Percentiles rank a stretch among this genome's conserved stretches.
phyloP scores from a whole-genome alignment of 1,140 invertebrate species.

The Drosophila hydei region DNA sequence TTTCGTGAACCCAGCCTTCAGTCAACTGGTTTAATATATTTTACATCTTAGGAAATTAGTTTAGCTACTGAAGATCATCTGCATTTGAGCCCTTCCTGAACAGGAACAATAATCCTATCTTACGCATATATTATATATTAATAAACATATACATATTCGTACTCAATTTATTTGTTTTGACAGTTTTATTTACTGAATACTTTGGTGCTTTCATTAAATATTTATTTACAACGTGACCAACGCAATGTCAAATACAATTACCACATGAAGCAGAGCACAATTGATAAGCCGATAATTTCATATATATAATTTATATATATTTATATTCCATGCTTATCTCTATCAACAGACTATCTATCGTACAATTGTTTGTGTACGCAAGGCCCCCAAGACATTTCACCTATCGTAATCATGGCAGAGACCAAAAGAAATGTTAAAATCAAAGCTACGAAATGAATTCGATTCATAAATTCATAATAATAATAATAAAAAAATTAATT shows the following conservation, averaged over 20 bases:
- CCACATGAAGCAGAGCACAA: not conserved
- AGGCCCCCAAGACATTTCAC: constrained; percentile 18
- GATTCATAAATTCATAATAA: not conserved
- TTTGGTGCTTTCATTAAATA: not conserved
- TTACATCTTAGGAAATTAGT: too few relatives aligned
- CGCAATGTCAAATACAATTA: not conserved
- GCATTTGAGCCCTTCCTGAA: too few relatives aligned
- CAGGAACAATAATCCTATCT: too few relatives aligned
- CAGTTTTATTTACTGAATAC: not conserved
- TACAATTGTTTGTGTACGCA: not conserved
- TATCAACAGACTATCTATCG: not conserved
- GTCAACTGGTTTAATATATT: too few relatives aligned
- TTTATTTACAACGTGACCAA: not conserved
- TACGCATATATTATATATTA: too few relatives aligned
- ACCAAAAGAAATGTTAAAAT: not conserved
- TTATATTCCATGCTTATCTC: constrained; percentile 24
- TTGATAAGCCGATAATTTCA: constrained; percentile 20
- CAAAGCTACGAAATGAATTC: not conserved
- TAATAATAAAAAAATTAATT: not conserved
- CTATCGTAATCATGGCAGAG: constrained; percentile 9
- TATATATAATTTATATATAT: constrained; percentile 8
- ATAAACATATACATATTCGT: too few relatives aligned
- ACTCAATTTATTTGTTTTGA: not conserved
- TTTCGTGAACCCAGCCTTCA: constrained; percentile 5
- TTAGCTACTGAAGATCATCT: too few relatives aligned